These are phyloP conservation scores for Lepilemur ruficaudatus DNA, from an alignment of 2,797 vertebrate genomes.

Conservation along the genomic window DNA sequence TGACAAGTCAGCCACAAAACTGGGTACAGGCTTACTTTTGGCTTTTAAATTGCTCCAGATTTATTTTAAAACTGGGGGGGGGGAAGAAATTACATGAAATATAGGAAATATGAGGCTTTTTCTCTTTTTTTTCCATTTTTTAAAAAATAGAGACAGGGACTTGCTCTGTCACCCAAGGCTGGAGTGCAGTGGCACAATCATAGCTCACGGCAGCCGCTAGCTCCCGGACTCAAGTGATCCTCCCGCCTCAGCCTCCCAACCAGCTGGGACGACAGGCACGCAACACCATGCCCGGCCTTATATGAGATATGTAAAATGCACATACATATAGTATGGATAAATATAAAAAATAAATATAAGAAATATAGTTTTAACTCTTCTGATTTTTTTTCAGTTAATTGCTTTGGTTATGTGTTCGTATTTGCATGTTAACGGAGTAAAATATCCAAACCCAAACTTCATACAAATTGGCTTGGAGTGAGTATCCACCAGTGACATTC, in stretches of 20 bases:
- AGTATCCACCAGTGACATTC: accelerated
- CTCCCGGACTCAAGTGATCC: background rate
- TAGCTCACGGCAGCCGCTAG: background rate
- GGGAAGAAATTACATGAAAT: background rate
- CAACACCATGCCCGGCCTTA: background rate
- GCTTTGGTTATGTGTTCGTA: background rate
- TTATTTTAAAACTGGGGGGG: slow-evolving; percentile 37
- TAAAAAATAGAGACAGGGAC: background rate
- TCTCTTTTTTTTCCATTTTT: background rate
- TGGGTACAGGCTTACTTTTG: background rate
- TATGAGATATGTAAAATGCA: background rate
- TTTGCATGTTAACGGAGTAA: background rate
- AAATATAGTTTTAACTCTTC: background rate
- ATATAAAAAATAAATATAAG: background rate
- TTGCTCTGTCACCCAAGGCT: background rate
- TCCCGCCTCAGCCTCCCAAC: background rate
- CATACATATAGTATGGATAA: background rate
- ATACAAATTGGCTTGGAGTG: background rate
- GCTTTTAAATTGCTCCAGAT: background rate
- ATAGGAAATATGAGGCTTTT: background rate
- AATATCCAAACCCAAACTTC: background rate
- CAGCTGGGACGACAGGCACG: background rate
- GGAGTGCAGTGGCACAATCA: background rate
- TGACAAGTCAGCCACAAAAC: background rate
- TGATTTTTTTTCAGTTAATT: background rate